Percentiles rank a stretch among this genome's conserved stretches.
Conservation (phyloP, 2,797 vertebrate genomes). For the Sebastes taczanowskii region DNA sequence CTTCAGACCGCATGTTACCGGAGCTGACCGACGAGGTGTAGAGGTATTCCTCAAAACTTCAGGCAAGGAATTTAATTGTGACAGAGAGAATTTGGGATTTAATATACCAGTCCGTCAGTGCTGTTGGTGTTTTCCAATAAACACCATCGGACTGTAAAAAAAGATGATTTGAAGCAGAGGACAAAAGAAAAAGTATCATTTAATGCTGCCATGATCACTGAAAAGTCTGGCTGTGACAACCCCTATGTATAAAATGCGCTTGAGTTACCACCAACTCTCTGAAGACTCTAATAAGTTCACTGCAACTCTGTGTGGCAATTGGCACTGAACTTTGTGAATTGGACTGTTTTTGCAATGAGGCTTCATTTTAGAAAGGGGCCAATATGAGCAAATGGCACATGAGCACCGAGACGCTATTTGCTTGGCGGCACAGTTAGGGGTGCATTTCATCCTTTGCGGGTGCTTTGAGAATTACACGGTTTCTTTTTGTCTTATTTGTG, state of each 20-base stretch:
- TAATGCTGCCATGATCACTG: not conserved
- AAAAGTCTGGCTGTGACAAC: not conserved
- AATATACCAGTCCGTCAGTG: not conserved
- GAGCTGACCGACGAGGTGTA: not conserved
- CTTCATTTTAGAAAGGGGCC: not conserved
- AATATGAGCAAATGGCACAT: not conserved
- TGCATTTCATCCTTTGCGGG: not conserved
- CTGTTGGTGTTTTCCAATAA: accelerated
- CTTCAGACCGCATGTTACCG: not conserved
- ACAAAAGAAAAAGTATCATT: not conserved
- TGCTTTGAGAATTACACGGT: not conserved
- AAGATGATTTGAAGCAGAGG: not conserved
- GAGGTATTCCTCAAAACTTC: not conserved
- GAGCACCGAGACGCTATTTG: not conserved
- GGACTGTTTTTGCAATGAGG: not conserved
- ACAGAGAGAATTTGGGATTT: not conserved
- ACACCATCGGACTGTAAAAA: not conserved
- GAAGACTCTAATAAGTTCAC: not conserved
- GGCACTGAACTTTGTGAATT: not conserved
- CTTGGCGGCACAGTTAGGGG: not conserved
- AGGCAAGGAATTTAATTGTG: not conserved
- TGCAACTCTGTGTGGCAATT: not conserved
- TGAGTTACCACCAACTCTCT: not conserved
- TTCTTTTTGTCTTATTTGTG: not conserved
- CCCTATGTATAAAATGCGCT: not conserved